Evolutionary conservation across 2,113 vertebrate genomes (phyloP), one percentile per base, ranked within the genome.

Genomic region (Gambusia holbrooki): DNA sequence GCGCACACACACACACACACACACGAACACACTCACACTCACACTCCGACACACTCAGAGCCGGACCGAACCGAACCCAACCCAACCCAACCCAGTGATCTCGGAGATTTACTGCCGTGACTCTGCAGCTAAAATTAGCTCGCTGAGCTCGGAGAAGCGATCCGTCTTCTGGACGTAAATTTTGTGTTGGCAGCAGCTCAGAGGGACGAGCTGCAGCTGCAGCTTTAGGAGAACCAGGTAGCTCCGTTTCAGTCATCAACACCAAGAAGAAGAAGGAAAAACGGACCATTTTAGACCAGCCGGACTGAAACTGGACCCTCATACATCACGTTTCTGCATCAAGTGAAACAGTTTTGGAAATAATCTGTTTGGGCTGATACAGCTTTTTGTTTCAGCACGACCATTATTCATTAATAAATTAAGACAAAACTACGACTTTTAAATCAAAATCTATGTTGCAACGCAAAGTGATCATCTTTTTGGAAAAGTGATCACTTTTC

Each of bases 121-220:
- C 61, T 62, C 61, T 62, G 61, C 61, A 32, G 61, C 61, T 62
- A 62, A 62, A 62, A 30, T 62, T 62, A 62, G 28, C 60, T 17
- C 28, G 15, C 22, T 12, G 29, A 69, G 48, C 45, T 40, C 63
- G 29, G 62, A 54, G 32, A 33, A 30, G 22, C 40, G 13, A 15
- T 72, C 63, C 63, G 65, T 54, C 71, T 51, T 58, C 42, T 54
- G 12, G 28, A 28, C 35, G 4, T 27, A 42, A 30, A 62, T 62
- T 6, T 62, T 17, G 28, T 62, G 61, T 30, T 62, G 61, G 61
- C 61, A 62, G 28, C 61, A 62, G 29, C 28, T 32, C 61, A 30
- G 61, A 62, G 61, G 61, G 15, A 7, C 28, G 28, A 29, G 29
- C 61, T 62, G 61, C 61, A 15, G 61, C 61, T 62, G 28, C 28